Conservation (phyloP, 2,797 vertebrate species). For the Hyperoplus lanceolatus region DNA sequence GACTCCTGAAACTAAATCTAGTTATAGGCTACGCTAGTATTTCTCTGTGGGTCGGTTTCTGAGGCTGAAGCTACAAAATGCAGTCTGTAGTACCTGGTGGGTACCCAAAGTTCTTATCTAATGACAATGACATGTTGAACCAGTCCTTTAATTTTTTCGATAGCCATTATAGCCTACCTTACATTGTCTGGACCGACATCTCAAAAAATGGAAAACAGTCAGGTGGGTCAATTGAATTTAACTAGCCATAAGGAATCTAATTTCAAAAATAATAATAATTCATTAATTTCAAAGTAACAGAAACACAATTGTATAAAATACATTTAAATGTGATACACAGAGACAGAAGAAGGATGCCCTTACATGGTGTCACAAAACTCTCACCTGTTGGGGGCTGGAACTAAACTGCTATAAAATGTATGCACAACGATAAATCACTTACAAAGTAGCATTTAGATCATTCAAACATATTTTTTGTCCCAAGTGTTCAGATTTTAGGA, state of each 20-base stretch:
- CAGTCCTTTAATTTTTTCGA: neutral
- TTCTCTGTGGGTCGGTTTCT: neutral
- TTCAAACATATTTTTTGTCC: neutral
- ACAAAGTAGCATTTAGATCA: neutral
- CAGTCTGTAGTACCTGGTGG: neutral
- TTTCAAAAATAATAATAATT: no score
- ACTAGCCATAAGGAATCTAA: no score
- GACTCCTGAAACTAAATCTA: neutral
- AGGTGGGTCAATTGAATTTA: neutral
- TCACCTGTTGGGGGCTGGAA: neutral
- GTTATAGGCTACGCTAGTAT: neutral
- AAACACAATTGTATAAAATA: neutral
- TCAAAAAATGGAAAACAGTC: neutral
- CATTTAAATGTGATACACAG: neutral
- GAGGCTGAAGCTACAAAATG: neutral
- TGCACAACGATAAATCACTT: neutral
- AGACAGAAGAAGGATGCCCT: neutral
- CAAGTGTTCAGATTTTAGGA: no score
- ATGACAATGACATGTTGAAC: neutral
- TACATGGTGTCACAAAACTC: neutral
- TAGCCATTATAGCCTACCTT: no score
- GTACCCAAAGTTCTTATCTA: neutral
- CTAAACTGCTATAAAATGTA: neutral
- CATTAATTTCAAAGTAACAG: neutral
- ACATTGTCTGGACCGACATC: neutral